Percentiles rank a stretch among this genome's conserved stretches.
Evolutionary conservation across 2,113 vertebrate genomes (phyloP).

Genomic region (Pteronura brasiliensis): DNA sequence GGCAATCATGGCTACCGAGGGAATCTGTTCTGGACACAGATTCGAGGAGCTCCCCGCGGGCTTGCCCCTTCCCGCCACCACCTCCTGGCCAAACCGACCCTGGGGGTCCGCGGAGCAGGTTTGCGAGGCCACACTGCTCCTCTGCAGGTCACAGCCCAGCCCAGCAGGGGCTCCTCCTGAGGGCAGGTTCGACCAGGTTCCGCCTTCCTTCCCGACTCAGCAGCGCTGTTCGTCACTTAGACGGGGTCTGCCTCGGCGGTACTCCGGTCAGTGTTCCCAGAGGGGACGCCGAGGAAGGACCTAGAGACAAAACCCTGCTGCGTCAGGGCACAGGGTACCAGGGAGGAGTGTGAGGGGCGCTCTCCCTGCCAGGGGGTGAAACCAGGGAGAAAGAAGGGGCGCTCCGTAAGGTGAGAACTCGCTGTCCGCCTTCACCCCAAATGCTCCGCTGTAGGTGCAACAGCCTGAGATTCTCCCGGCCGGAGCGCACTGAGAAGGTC

Average conservation of each 20-base stretch:
- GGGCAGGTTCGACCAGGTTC: not conserved
- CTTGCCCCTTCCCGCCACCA: not conserved
- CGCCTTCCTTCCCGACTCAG: not conserved
- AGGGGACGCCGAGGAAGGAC: fast-evolving
- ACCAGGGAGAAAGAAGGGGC: not conserved
- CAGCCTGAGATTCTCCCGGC: fast-evolving
- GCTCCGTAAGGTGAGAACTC: too few species aligned
- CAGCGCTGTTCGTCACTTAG: fast-evolving
- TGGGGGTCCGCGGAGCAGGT: too few species aligned
- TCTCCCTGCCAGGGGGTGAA: not conserved
- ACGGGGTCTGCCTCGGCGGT: not conserved
- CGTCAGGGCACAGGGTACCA: not conserved
- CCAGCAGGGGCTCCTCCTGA: not conserved
- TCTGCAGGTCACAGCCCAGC: not conserved
- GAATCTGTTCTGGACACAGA: fast-evolving
- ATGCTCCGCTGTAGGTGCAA: not conserved
- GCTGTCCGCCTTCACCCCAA: not conserved
- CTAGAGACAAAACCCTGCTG: not conserved
- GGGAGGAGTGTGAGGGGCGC: fast-evolving
- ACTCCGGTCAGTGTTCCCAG: not conserved
- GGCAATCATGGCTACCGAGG: fast-evolving
- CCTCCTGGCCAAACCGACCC: too few species aligned
- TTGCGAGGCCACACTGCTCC: not conserved
- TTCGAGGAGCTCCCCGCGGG: not conserved
- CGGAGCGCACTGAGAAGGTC: fast-evolving